Evolutionary conservation across 2,113 vertebrate species (phyloP).

Genomic region (Gulo gulo): DNA sequence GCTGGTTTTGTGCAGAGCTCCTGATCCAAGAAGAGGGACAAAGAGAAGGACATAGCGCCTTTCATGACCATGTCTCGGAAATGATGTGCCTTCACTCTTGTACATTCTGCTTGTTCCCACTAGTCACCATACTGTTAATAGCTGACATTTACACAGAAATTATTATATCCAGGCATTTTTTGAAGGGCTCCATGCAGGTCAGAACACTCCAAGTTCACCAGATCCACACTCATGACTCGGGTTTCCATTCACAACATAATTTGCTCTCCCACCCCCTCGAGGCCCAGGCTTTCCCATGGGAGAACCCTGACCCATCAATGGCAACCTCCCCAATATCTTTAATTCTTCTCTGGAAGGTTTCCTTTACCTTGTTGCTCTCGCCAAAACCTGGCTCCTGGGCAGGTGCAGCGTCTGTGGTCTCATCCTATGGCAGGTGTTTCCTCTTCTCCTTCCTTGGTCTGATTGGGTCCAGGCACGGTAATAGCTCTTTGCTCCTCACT

Average conservation of each 20-base stretch:
- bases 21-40: background rate
- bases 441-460: background rate
- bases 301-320: background rate
- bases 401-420: background rate
- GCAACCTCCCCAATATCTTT: background rate
- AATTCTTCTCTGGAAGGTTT: background rate
- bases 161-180: background rate
- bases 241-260: background rate
- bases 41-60: background rate
- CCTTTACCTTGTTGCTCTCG: background rate
- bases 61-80: background rate
- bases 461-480: background rate
- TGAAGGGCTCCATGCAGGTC: background rate
- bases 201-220: background rate
- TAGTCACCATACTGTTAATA: background rate
- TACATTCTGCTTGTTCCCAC: background rate
- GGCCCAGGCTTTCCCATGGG: background rate
- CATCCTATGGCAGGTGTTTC: background rate
- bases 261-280: background rate
- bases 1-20: background rate
- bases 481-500: background rate
- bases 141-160: background rate
- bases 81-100: background rate
- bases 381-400: background rate
- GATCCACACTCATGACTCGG: no score